phyloP scores from a whole-genome alignment of 2,113 vertebrate species.

The Brachirus orientalis region DNA sequence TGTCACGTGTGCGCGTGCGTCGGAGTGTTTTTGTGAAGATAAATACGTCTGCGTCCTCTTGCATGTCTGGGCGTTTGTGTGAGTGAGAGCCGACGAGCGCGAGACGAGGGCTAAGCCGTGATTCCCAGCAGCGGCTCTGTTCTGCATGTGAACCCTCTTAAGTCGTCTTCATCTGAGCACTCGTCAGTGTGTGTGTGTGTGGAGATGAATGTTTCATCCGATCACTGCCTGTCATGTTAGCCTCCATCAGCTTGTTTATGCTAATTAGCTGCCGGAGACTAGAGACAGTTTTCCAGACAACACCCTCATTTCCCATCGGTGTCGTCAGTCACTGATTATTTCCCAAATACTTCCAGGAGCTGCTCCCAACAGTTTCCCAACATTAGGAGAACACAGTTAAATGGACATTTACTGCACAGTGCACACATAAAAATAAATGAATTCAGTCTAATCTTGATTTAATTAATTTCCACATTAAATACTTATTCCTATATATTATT shows the following conservation, averaged over 20 bases:
- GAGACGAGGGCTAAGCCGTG: slow-evolving; percentile 53
- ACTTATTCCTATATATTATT: no score
- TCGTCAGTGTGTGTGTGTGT: slow-evolving; percentile 34
- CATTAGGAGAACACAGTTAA: background rate
- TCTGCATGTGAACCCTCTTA: slow-evolving; percentile 66
- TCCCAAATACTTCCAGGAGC: background rate
- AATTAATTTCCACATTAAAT: no score
- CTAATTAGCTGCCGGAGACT: slow-evolving; percentile 23
- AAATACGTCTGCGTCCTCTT: slow-evolving; percentile 30
- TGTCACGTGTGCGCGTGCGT: slow-evolving; percentile 1
- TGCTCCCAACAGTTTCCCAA: background rate
- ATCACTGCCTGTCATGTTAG: slow-evolving; percentile 17
- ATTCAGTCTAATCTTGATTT: no score
- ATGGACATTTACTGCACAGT: background rate
- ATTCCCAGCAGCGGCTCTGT: slow-evolving; percentile 62
- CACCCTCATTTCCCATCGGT: background rate
- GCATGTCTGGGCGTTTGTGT: slow-evolving; percentile 34
- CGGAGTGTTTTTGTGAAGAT: slow-evolving; percentile 7
- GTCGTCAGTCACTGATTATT: background rate
- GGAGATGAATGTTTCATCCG: slow-evolving; percentile 43
- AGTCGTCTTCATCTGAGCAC: slow-evolving; percentile 20
- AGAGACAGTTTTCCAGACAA: background rate
- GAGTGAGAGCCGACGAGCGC: slow-evolving; percentile 30
- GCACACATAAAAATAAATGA: background rate
- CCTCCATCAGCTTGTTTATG: slow-evolving; percentile 23